Conservation (phyloP, 1,140 invertebrate genomes). For the Drosophila mojavensis region DNA sequence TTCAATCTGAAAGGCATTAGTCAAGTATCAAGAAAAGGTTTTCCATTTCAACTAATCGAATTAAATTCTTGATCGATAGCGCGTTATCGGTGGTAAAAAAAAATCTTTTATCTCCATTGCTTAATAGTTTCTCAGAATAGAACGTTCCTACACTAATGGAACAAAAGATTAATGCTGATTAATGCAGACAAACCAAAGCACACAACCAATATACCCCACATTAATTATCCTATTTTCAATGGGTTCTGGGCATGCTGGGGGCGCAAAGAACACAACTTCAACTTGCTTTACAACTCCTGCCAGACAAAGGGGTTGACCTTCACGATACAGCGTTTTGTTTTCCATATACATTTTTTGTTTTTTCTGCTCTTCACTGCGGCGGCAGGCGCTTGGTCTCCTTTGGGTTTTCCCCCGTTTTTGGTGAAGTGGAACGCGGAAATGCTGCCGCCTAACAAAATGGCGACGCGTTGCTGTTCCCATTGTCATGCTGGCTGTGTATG, state of each 20-base stretch:
- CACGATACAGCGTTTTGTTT: slow-evolving; percentile 33
- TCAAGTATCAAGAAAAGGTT: too few relatives aligned
- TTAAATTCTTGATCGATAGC: too few relatives aligned
- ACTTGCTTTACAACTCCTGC: slow-evolving; percentile 28
- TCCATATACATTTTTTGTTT: slow-evolving; percentile 15
- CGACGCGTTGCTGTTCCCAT: slow-evolving; percentile 20
- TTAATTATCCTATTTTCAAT: neutral
- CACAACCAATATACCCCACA: neutral
- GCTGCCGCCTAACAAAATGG: slow-evolving; percentile 55
- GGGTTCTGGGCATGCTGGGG: neutral
- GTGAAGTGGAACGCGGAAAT: slow-evolving; percentile 37
- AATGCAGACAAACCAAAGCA: neutral
- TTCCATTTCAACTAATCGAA: too few relatives aligned
- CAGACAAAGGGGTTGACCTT: slow-evolving; percentile 73
- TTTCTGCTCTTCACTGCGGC: slow-evolving; percentile 4
- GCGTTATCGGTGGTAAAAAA: too few relatives aligned
- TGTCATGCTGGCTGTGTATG: neutral
- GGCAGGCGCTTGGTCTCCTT: slow-evolving; percentile 1
- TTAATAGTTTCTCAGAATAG: too few relatives aligned
- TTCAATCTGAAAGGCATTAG: too few relatives aligned
- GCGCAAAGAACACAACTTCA: slow-evolving; percentile 37
- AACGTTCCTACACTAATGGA: too few relatives aligned
- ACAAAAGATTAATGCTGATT: too few relatives aligned
- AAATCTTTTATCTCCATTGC: too few relatives aligned
- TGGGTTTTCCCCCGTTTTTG: neutral